Conservation (phyloP, 2,113 vertebrate genomes). For the Podiceps cristatus region DNA sequence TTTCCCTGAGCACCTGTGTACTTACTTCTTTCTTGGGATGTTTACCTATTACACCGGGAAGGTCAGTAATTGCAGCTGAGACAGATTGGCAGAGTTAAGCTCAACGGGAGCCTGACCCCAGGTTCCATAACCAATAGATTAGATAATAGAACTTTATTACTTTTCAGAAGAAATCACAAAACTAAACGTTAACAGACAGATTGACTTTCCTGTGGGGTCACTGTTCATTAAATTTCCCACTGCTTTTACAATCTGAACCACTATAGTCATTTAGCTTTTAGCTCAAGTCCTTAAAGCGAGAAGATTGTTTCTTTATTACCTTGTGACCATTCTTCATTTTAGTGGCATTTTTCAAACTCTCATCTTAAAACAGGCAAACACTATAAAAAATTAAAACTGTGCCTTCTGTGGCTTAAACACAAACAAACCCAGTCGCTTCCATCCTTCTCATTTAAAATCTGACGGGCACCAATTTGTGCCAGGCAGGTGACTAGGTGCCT, state of each 20-base stretch:
- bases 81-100: conserved; percentile 1
- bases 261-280: conserved; percentile 42
- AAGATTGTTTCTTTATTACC: conserved; percentile 58
- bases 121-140: conserved; percentile 14
- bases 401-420: not conserved
- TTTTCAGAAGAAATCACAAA: conserved; percentile 49
- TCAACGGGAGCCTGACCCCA: not conserved
- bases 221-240: conserved; percentile 61
- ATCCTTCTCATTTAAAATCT: not conserved
- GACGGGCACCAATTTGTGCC: not conserved
- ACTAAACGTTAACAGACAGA: conserved; percentile 46
- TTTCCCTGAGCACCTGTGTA: not conserved
- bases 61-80: conserved; percentile 9
- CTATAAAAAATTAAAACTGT: not conserved
- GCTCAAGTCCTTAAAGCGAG: not conserved
- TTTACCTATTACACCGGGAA: not conserved
- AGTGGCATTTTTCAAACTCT: conserved; percentile 33
- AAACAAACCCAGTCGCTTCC: not conserved
- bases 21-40: not conserved
- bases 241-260: conserved; percentile 47
- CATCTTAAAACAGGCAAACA: not conserved
- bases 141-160: conserved; percentile 31
- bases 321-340: conserved; percentile 7
- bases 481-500: not conserved
- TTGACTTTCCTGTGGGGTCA: conserved; percentile 57